Conservation (phyloP, 2,888 invertebrate genomes). For the Didymodactylos carnosus region DNA sequence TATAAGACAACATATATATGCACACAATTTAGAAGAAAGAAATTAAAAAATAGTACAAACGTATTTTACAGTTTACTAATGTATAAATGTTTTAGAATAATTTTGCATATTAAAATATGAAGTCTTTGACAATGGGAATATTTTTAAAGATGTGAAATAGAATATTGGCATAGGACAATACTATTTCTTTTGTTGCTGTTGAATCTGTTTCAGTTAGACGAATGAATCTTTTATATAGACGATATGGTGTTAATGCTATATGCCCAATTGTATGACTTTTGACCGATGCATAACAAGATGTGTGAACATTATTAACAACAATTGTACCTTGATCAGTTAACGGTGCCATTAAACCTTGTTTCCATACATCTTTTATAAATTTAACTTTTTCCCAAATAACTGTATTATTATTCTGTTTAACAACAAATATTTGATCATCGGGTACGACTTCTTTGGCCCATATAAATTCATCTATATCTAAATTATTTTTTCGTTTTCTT, state of each 20-base stretch:
- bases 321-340: conserved; percentile 12
- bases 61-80: too few species aligned
- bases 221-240: background rate
- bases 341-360: conserved; percentile 9
- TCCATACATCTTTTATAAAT: background rate
- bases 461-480: background rate
- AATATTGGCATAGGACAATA: background rate
- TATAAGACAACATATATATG: too few species aligned
- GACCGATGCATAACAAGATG: conserved; percentile 7
- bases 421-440: background rate
- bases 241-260: background rate
- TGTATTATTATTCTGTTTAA: background rate
- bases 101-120: background rate
- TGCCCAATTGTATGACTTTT: conserved; percentile 7
- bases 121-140: background rate
- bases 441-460: background rate
- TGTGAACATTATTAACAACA: conserved; percentile 3
- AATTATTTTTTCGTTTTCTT: background rate
- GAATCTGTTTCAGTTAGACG: background rate
- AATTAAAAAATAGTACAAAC: too few species aligned
- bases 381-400: background rate
- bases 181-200: background rate
- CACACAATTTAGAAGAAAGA: too few species aligned
- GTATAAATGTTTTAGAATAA: too few species aligned
- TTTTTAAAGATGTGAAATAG: background rate